Conservation (phyloP, 2,113 vertebrate species). For the Caretta caretta region DNA sequence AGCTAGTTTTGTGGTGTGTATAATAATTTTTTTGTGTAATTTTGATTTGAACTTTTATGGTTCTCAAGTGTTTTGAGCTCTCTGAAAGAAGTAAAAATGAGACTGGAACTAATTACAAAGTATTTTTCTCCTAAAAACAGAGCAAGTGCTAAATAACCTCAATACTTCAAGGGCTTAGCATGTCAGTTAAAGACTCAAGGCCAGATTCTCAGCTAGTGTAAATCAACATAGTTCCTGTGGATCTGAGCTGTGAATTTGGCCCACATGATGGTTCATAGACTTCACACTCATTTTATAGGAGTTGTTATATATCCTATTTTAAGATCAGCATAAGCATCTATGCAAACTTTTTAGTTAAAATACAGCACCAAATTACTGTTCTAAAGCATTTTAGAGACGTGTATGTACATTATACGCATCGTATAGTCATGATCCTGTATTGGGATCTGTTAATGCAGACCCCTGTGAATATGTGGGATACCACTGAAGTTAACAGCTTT, state of each 20-base stretch:
- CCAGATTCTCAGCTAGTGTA: neutral
- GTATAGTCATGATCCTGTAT: neutral
- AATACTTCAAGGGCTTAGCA: neutral
- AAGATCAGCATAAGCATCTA: neutral
- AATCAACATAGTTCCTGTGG: neutral
- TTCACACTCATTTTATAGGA: neutral
- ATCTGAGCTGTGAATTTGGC: neutral
- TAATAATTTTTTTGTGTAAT: neutral
- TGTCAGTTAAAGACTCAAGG: neutral
- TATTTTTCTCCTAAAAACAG: neutral
- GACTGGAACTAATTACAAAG: neutral
- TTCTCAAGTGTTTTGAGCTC: neutral
- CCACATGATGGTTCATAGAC: neutral
- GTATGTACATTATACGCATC: rapidly evolving
- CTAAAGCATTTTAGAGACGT: rapidly evolving
- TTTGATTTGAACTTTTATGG: neutral
- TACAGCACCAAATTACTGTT: neutral
- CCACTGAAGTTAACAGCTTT: neutral
- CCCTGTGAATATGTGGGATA: neutral
- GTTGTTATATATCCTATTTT: neutral
- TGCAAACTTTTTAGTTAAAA: neutral
- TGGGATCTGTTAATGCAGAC: neutral
- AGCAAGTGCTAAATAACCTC: neutral
- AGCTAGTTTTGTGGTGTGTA: neutral
- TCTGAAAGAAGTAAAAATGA: neutral